Conservation (phyloP, 2,113 vertebrate species). For the Alectura lathami region DNA sequence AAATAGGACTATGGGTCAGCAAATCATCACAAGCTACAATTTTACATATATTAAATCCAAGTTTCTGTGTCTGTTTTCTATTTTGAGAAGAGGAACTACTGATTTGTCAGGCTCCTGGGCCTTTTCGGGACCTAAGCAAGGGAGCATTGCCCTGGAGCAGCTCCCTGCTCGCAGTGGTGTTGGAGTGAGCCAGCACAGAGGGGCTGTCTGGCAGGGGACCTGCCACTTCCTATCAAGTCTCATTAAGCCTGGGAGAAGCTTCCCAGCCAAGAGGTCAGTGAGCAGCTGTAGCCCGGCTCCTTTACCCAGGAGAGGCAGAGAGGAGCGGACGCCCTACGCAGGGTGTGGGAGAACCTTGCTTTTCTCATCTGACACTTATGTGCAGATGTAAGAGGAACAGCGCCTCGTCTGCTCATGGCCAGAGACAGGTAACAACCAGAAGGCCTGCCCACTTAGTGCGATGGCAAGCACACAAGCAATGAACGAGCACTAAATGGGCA, state of each 20-base stretch:
- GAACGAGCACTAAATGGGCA: accelerated
- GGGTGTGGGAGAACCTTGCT: not conserved
- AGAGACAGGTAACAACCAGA: not conserved
- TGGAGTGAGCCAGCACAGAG: not conserved
- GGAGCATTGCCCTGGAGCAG: not conserved
- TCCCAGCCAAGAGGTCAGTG: not conserved
- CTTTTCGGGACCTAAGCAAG: not conserved
- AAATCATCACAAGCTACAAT: not conserved
- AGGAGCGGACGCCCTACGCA: accelerated
- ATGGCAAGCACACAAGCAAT: not conserved
- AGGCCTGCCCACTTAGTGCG: accelerated
- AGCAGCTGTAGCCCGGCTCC: not conserved
- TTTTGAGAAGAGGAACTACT: not conserved
- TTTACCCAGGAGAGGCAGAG: not conserved
- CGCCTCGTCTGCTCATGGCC: accelerated
- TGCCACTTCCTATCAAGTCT: not conserved
- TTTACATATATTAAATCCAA: not conserved
- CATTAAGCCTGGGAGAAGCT: not conserved
- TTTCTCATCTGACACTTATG: not conserved
- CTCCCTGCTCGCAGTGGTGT: not conserved
- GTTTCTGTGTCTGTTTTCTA: not conserved
- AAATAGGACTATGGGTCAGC: not conserved
- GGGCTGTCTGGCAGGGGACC: not conserved
- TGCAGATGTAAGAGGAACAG: not conserved
- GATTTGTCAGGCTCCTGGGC: not conserved